phyloP scores from a whole-genome alignment of 2,888 invertebrate species.

The Cyaniris semiargus region DNA sequence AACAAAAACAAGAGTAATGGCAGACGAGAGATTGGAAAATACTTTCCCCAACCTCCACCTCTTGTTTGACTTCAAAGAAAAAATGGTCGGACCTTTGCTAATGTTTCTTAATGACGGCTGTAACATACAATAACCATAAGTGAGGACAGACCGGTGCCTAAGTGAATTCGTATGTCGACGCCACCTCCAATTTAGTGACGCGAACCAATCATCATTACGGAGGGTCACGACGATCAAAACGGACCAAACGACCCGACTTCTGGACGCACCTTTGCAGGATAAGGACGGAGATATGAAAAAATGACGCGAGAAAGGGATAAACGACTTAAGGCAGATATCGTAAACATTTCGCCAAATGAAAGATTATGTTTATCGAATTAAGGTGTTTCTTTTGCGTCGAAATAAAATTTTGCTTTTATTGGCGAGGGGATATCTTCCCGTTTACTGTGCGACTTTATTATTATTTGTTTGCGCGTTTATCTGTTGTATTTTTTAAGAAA shows the following conservation, averaged over 20 bases:
- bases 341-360: constrained; percentile 76
- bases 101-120: constrained; percentile 41
- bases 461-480: constrained; percentile 40
- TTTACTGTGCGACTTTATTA: constrained; percentile 48
- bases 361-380: constrained; percentile 78
- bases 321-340: constrained; percentile 51
- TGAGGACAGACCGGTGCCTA: constrained; percentile 51
- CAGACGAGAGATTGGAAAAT: neutral
- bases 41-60: neutral
- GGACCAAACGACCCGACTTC: constrained; percentile 50
- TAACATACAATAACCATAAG: constrained; percentile 44
- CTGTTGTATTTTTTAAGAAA: constrained; percentile 28
- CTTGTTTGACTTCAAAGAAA: constrained; percentile 15
- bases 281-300: constrained; percentile 45
- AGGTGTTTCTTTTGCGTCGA: constrained; percentile 64
- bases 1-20: neutral
- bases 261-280: constrained; percentile 58
- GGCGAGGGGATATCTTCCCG: constrained; percentile 58
- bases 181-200: constrained; percentile 66
- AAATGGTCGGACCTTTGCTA: constrained; percentile 4
- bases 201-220: constrained; percentile 75
- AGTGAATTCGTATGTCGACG: constrained; percentile 76
- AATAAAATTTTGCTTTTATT: constrained; percentile 73
- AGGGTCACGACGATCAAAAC: constrained; percentile 50
- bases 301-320: constrained; percentile 47